These are phyloP conservation scores for Ormyrus pomaceus DNA, from an alignment of 2,888 invertebrate genomes.

Conservation along the genomic window DNA sequence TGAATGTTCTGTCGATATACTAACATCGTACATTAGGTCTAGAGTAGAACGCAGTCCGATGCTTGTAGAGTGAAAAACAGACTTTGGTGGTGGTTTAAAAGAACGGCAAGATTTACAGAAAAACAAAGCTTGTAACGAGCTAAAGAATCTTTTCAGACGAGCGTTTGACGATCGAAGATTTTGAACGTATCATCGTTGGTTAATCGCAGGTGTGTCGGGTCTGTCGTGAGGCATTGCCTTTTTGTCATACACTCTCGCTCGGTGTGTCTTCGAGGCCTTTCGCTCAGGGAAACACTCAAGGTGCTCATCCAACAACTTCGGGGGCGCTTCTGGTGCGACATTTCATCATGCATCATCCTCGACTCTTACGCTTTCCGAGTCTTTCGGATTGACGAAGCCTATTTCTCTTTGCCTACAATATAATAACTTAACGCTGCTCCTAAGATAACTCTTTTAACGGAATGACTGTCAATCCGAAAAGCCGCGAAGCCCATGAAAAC, in stretches of 20 bases:
- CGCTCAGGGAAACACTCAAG: slow-evolving; percentile 19
- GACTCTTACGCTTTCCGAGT: slow-evolving; percentile 24
- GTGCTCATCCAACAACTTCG: slow-evolving; percentile 35
- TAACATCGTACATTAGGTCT: not conserved
- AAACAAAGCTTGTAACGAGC: slow-evolving; percentile 59
- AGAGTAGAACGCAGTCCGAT: slow-evolving; percentile 29
- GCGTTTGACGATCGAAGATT: slow-evolving; percentile 27
- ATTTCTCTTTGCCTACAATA: not conserved
- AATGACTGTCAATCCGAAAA: slow-evolving; percentile 43
- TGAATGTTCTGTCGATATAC: not conserved
- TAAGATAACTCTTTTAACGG: not conserved
- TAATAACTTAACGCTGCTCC: not conserved
- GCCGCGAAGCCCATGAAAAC: slow-evolving; percentile 14
- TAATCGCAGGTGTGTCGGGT: slow-evolving; percentile 47
- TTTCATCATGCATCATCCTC: slow-evolving; percentile 61
- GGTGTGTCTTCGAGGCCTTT: slow-evolving; percentile 11
- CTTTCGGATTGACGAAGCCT: slow-evolving; percentile 52
- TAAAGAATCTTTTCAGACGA: slow-evolving; percentile 11
- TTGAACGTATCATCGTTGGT: slow-evolving; percentile 40
- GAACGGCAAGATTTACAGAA: slow-evolving; percentile 51
- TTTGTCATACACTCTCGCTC: slow-evolving; percentile 2
- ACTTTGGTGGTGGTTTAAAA: no score
- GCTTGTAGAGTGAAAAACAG: slow-evolving; percentile 33
- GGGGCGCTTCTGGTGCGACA: slow-evolving; percentile 67
- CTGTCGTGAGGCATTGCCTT: slow-evolving; percentile 15